Evolutionary conservation across 2,888 invertebrate species (phyloP).

Genomic region (Dicroscelio sp.): DNA sequence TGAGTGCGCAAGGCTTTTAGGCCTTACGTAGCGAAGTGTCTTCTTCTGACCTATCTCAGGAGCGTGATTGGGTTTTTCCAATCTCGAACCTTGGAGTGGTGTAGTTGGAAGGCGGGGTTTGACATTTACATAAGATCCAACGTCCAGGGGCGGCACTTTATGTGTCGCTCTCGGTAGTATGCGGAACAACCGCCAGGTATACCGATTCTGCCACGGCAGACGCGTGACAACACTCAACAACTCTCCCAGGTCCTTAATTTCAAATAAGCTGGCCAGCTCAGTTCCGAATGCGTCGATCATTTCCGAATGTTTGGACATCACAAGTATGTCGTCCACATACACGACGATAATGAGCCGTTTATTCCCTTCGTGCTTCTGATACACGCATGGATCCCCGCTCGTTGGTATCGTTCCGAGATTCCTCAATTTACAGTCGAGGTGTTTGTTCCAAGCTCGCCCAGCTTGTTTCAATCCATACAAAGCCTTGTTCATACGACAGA

Average conservation of each 20-base stretch:
- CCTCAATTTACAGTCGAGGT: background rate
- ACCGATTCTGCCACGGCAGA: too few relatives aligned
- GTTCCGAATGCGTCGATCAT: background rate
- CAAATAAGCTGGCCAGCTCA: background rate
- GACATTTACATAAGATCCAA: too few relatives aligned
- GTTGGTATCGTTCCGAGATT: background rate
- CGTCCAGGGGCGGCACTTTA: too few relatives aligned
- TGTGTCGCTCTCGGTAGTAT: too few relatives aligned
- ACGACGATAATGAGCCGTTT: background rate
- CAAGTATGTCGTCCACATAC: background rate
- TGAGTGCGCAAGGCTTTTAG: too few relatives aligned
- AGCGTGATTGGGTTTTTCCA: too few relatives aligned
- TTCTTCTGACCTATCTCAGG: too few relatives aligned
- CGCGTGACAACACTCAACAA: too few relatives aligned
- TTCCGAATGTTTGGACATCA: background rate
- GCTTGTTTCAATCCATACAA: background rate
- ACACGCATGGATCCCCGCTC: background rate
- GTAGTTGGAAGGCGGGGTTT: too few relatives aligned
- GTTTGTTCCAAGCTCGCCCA: background rate
- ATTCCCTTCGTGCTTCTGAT: background rate
- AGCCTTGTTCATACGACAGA: background rate
- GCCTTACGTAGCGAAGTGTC: too few relatives aligned
- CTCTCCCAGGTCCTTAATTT: background rate
- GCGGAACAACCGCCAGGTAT: too few relatives aligned
- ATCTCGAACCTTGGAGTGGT: too few relatives aligned